These are phyloP conservation scores for Kryptopterus vitreolus DNA, from an alignment of 2,797 vertebrate genomes.

Conservation along the genomic window DNA sequence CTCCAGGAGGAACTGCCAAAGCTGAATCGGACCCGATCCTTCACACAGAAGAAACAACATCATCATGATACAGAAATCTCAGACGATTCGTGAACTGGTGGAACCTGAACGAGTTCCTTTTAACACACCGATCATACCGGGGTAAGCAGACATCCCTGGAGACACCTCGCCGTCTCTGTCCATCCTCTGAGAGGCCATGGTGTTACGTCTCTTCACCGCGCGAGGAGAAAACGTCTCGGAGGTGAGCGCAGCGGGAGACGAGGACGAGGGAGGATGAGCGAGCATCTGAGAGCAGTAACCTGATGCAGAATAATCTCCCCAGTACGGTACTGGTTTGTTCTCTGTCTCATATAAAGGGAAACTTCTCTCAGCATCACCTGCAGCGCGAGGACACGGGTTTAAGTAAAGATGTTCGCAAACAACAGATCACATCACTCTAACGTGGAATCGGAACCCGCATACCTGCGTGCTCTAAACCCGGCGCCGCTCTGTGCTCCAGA, in stretches of 20 bases:
- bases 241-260: constrained; percentile 54
- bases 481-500: constrained; percentile 29
- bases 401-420: neutral
- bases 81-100: neutral
- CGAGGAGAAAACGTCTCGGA: constrained; percentile 74
- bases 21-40: constrained; percentile 86
- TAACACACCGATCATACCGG: constrained; percentile 75
- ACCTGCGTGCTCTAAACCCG: constrained; percentile 50
- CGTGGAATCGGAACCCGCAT: neutral
- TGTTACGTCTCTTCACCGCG: constrained; percentile 72
- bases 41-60: neutral
- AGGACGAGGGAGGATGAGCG: constrained; percentile 57
- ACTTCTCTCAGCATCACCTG: constrained; percentile 67
- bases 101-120: neutral
- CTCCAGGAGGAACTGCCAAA: constrained; percentile 88
- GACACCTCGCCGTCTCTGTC: constrained; percentile 67
- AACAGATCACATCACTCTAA: neutral
- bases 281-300: constrained; percentile 57
- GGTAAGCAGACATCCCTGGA: constrained; percentile 74
- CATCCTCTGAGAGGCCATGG: constrained; percentile 58
- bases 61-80: neutral
- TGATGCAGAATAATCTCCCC: constrained; percentile 69
- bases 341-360: constrained; percentile 69
- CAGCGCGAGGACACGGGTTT: constrained; percentile 24
- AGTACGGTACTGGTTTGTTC: constrained; percentile 65